A percentile compares a stretch with the other conserved stretches of the same genome.
These are phyloP conservation scores for Abrostola tripartita DNA, from an alignment of 2,888 invertebrate genomes.

Conservation along the genomic window DNA sequence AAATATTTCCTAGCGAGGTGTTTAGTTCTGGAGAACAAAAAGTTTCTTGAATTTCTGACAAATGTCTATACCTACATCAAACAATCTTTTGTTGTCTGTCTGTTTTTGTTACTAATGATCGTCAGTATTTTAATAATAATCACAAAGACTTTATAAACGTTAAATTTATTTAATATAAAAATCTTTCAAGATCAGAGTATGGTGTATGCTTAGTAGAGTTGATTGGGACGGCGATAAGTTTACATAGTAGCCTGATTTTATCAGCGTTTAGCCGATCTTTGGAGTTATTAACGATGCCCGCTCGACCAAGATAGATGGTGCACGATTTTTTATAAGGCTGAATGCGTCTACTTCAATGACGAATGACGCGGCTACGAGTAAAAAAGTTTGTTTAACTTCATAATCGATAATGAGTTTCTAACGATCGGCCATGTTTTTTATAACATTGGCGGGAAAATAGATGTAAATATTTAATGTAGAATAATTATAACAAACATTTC, in stretches of 20 bases:
- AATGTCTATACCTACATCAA: conserved; percentile 2
- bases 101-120: background rate
- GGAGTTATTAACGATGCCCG: conserved; percentile 70
- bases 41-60: conserved; percentile 2
- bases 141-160: conserved; percentile 6
- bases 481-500: background rate
- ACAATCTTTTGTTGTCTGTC: background rate
- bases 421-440: conserved; percentile 59
- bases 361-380: conserved; percentile 53
- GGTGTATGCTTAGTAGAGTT: conserved; percentile 44
- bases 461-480: background rate
- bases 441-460: conserved; percentile 49
- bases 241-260: conserved; percentile 73
- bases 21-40: background rate
- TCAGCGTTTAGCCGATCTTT: conserved; percentile 69
- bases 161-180: conserved; percentile 10
- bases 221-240: conserved; percentile 71
- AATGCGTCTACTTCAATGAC: conserved; percentile 61
- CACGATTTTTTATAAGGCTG: conserved; percentile 60
- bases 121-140: background rate
- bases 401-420: conserved; percentile 69
- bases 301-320: conserved; percentile 69
- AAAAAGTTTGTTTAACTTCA: conserved; percentile 66
- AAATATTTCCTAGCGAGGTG: too few relatives aligned
- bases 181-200: conserved; percentile 66